Evolutionary conservation across 1,140 invertebrate species (phyloP).

Genomic region (Hermetia illucens): DNA sequence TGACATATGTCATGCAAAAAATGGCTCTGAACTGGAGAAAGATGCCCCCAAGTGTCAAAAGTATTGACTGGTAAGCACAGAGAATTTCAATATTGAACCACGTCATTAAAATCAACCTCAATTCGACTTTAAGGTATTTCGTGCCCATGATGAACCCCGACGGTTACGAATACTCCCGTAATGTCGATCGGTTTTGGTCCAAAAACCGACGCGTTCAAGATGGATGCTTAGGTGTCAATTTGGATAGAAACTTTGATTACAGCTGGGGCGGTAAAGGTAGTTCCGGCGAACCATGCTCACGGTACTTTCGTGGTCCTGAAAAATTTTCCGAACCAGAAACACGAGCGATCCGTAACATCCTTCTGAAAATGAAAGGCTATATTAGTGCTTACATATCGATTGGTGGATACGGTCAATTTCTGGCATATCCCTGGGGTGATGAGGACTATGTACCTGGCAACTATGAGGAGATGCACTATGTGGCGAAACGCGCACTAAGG

Average conservation of each 20-base stretch:
- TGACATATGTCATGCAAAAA: slow-evolving; percentile 60
- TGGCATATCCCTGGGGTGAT: slow-evolving; percentile 31
- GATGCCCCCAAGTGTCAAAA: slow-evolving; percentile 46
- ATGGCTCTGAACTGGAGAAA: slow-evolving; percentile 50
- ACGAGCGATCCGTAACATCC: slow-evolving; percentile 45
- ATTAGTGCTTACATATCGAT: slow-evolving; percentile 48
- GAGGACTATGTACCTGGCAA: slow-evolving; percentile 22
- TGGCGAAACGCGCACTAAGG: slow-evolving; percentile 15
- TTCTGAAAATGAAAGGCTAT: slow-evolving; percentile 28
- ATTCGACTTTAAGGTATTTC: slow-evolving; percentile 38
- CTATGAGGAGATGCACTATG: slow-evolving; percentile 12
- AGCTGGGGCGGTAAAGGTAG: slow-evolving; percentile 64
- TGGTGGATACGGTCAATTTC: slow-evolving; percentile 64
- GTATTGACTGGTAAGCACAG: slow-evolving; percentile 52
- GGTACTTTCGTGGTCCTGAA: slow-evolving; percentile 58
- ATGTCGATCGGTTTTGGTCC: slow-evolving; percentile 48
- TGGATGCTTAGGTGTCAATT: slow-evolving; percentile 62
- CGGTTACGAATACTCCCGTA: slow-evolving; percentile 51
- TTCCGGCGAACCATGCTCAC: slow-evolving; percentile 60
- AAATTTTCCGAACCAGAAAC: slow-evolving; percentile 80
- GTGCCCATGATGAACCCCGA: slow-evolving; percentile 57
- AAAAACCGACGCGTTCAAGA: slow-evolving; percentile 49
- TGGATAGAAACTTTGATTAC: slow-evolving; percentile 68
- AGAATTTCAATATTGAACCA: background rate
- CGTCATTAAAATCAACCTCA: slow-evolving; percentile 27